Evolutionary conservation across 2,888 invertebrate species (phyloP), one percentile per base, ranked within the genome.

Genomic region (Anarsia innoxiella): DNA sequence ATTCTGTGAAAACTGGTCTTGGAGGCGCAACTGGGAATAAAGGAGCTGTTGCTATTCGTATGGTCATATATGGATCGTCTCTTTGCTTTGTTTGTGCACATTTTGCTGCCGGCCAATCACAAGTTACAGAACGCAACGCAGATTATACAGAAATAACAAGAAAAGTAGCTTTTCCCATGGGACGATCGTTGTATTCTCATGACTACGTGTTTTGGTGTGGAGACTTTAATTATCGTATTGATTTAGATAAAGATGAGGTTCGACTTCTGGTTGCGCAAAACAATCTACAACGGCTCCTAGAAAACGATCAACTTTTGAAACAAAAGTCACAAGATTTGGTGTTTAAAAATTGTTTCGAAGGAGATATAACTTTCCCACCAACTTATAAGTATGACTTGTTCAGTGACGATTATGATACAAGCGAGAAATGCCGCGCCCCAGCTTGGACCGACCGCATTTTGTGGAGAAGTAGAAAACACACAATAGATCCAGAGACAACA

Each of bases 201-300:
- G 99, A 99, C 78, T 98, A 97, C 70, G 92, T 99, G 1, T 98
- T 99, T 76, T 99, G 99, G 99, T 96, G 98, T 71, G 99, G 99
- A 0, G 99, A 99, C 82, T 99, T 99, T 72, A 99, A 99, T 73
- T 99, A 99, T 67, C 90, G 99, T 39, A 92, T 99, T 40, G 97
- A 99, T 69, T 90, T 99, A 88, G 93, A 95, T 48, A 96, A 95
- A 64, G 97, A 97, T 3, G 95, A 96, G 66, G 92, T 97, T 44
- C 95, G 96, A 61, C 91, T 93, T 41, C 84, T 94, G 44, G 89
- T 97, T 1, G 88, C 89, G 39, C 88, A 90, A 46, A 89, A 93
- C 43, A 91, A 95, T 63, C 88, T 93, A 58, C 88, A 89, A 39
- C 83, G 91, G 32, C 88, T 99, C 40, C 82, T 96, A 25, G 91